phyloP scores from a whole-genome alignment of 2,797 vertebrate genomes.

The Anolis apletophallus region DNA sequence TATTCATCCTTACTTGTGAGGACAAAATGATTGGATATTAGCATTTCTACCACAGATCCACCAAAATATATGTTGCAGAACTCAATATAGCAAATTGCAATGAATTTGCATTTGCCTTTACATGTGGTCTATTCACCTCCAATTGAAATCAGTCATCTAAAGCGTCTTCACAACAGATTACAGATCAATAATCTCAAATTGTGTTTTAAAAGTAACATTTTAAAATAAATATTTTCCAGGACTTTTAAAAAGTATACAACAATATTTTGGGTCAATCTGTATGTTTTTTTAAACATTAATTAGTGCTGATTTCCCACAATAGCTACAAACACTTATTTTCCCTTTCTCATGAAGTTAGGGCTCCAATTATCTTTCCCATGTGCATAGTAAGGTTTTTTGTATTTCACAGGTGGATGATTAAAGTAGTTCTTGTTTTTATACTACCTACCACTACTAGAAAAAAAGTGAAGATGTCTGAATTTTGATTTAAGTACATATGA shows the following conservation, averaged over 20 bases:
- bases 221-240: slow-evolving; percentile 38
- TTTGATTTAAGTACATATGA: slow-evolving; percentile 47
- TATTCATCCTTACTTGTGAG: too few relatives aligned
- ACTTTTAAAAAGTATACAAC: slow-evolving; percentile 11
- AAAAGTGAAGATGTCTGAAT: slow-evolving; percentile 47
- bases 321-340: slow-evolving; percentile 58
- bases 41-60: too few relatives aligned
- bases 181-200: slow-evolving; percentile 48
- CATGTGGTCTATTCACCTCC: slow-evolving; percentile 8
- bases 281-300: slow-evolving; percentile 66
- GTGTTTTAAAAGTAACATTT: slow-evolving; percentile 50
- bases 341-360: slow-evolving; percentile 32
- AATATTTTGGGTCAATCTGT: slow-evolving; percentile 50
- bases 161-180: slow-evolving; percentile 24
- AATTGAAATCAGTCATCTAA: too few relatives aligned
- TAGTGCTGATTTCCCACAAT: too few relatives aligned
- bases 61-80: not conserved
- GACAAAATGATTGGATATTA: too few relatives aligned
- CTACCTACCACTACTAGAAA: not conserved
- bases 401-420: slow-evolving; percentile 61
- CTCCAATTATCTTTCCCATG: slow-evolving; percentile 63
- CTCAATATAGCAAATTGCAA: not conserved
- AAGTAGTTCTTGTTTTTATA: slow-evolving; percentile 62
- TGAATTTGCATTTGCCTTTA: not conserved
- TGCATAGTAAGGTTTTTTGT: slow-evolving; percentile 48